Percentiles rank a stretch among this genome's conserved stretches.
Evolutionary conservation across 2,888 invertebrate species (phyloP).

Genomic region (Strigamia transsilvanica): DNA sequence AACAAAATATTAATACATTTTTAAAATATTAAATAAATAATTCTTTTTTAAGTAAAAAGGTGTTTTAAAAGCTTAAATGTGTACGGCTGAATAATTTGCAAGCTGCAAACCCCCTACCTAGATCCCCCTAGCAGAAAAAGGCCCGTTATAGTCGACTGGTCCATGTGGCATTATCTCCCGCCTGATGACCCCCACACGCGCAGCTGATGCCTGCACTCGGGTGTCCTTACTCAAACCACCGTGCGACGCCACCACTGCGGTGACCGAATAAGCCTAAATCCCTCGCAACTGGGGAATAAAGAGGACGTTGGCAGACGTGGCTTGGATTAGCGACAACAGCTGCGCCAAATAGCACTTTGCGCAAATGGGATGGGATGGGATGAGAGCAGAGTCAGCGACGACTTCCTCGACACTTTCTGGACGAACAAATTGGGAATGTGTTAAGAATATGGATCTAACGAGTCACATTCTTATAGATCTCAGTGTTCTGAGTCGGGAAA

Average conservation of each 20-base stretch:
- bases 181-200: slow-evolving; percentile 31
- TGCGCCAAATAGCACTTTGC: slow-evolving; percentile 10
- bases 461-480: no score
- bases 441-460: no score
- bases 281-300: slow-evolving; percentile 28
- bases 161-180: slow-evolving; percentile 13
- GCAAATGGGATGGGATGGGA: neutral
- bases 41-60: neutral
- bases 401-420: neutral
- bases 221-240: neutral
- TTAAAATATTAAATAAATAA: neutral
- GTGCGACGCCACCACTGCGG: slow-evolving; percentile 14
- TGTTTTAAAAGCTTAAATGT: neutral
- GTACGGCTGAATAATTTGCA: neutral
- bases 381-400: neutral
- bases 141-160: slow-evolving; percentile 28
- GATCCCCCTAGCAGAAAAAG: slow-evolving; percentile 6
- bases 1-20: neutral
- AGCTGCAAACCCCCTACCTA: neutral
- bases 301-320: neutral
- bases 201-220: slow-evolving; percentile 22
- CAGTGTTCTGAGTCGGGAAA: no score
- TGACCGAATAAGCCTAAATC: slow-evolving; percentile 31
- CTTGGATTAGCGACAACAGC: slow-evolving; percentile 9
- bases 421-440: no score